phyloP scores from a whole-genome alignment of 2,113 vertebrate genomes.

The Anarhynchus alexandrinus region DNA sequence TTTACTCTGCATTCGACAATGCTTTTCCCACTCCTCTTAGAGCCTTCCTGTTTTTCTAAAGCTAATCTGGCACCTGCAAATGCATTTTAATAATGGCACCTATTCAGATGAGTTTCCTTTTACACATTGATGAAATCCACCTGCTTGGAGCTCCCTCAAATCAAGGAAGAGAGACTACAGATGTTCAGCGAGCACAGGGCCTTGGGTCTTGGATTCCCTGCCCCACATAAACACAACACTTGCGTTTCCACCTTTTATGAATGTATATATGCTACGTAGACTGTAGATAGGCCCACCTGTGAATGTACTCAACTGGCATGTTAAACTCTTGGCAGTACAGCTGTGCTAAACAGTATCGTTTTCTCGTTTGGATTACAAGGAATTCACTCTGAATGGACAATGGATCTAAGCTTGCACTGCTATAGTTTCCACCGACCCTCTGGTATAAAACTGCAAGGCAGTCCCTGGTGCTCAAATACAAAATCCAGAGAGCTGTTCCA shows the following conservation, averaged over 20 bases:
- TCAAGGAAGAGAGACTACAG: neutral
- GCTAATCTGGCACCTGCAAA: constrained; percentile 32
- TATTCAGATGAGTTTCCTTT: constrained; percentile 47
- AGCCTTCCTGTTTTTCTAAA: constrained; percentile 53
- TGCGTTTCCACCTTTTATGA: neutral
- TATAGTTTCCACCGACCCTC: neutral
- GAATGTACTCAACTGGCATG: neutral
- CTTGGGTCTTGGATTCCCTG: neutral
- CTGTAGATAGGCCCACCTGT: neutral
- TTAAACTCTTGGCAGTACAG: neutral
- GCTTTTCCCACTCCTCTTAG: constrained; percentile 9
- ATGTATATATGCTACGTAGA: neutral
- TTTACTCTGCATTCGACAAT: neutral
- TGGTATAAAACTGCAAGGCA: neutral
- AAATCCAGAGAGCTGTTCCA: neutral
- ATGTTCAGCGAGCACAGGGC: neutral
- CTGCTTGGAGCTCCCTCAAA: constrained; percentile 22
- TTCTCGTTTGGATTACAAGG: neutral
- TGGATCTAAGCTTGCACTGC: neutral
- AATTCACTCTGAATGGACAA: neutral
- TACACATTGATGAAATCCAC: constrained; percentile 18
- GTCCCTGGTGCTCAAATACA: neutral
- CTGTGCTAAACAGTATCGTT: neutral
- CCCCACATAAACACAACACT: neutral
- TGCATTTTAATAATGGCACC: constrained; percentile 37